Evolutionary conservation across 1,140 invertebrate genomes (phyloP).

Genomic region (Drosophila varians): DNA sequence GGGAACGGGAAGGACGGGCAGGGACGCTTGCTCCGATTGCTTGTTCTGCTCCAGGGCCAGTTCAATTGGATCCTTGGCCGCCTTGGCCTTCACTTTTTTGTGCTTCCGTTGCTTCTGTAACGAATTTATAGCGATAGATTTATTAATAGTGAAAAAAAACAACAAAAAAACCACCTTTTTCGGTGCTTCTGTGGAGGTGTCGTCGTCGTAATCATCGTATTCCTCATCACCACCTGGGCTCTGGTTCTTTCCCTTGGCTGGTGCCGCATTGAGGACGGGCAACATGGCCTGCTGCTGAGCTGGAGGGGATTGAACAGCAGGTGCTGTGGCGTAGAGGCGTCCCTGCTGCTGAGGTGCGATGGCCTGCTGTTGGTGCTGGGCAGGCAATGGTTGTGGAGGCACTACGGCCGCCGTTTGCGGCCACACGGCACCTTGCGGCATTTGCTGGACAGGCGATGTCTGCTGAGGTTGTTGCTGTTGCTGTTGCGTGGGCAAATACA

Average conservation of each 20-base stretch:
- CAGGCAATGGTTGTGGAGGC: conserved; percentile 33
- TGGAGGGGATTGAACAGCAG: conserved; percentile 19
- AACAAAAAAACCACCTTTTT: conserved; percentile 57
- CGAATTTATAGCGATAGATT: neutral
- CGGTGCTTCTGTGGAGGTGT: conserved; percentile 78
- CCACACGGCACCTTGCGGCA: conserved; percentile 26
- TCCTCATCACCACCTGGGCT: conserved; percentile 62
- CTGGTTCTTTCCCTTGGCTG: conserved; percentile 49
- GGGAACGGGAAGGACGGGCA: conserved; percentile 48
- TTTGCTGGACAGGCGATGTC: conserved; percentile 52
- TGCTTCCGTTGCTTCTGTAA: conserved; percentile 75
- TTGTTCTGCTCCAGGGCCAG: conserved; percentile 72
- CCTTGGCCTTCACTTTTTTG: conserved; percentile 67
- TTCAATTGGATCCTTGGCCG: conserved; percentile 67
- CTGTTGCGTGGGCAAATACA: conserved; percentile 63
- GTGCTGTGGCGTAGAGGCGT: conserved; percentile 38
- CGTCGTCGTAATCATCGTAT: conserved; percentile 80
- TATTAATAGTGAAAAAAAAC: neutral
- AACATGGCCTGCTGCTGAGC: conserved; percentile 58
- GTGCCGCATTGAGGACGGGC: conserved; percentile 61
- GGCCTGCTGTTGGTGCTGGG: conserved; percentile 25
- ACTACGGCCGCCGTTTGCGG: conserved; percentile 26
- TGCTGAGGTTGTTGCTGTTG: conserved; percentile 55
- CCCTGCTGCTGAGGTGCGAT: conserved; percentile 26
- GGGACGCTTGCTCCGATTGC: conserved; percentile 35